These are phyloP conservation scores for Drosophila oshimai DNA, from an alignment of 1,140 invertebrate genomes.

Conservation along the genomic window DNA sequence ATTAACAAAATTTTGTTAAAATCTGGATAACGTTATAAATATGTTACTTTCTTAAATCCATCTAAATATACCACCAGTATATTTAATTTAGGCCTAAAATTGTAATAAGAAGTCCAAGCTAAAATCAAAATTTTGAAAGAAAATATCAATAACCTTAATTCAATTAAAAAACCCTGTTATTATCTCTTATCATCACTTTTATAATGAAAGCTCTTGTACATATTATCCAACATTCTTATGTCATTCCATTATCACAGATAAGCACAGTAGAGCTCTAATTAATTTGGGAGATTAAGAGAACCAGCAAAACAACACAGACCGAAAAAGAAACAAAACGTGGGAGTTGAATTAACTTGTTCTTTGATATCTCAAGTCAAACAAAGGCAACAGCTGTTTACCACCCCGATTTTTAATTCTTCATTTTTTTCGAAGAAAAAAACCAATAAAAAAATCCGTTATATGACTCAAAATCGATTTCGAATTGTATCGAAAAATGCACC, in stretches of 20 bases:
- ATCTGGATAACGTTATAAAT: no score
- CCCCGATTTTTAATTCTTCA: no score
- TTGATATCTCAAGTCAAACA: slow-evolving; percentile 7
- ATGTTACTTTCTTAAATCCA: no score
- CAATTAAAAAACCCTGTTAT: no score
- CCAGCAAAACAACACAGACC: not conserved
- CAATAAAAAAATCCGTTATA: not conserved
- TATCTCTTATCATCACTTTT: no score
- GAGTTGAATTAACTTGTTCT: not conserved
- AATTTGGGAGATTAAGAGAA: slow-evolving; percentile 1
- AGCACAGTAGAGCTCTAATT: not conserved
- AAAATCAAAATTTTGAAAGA: no score
- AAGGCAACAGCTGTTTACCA: slow-evolving; percentile 29
- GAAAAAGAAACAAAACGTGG: not conserved
- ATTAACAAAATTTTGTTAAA: no score
- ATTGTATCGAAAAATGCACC: slow-evolving; percentile 48
- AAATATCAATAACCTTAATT: no score
- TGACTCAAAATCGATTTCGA: slow-evolving; percentile 40
- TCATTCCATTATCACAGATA: not conserved
- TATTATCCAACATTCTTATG: not conserved
- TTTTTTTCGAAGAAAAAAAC: not conserved
- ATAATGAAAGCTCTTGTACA: no score
- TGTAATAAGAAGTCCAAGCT: no score
- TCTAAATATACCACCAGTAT: no score
- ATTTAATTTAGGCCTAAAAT: no score